phyloP scores from a whole-genome alignment of 1,140 invertebrate genomes.

The Dreissena rostriformis region DNA sequence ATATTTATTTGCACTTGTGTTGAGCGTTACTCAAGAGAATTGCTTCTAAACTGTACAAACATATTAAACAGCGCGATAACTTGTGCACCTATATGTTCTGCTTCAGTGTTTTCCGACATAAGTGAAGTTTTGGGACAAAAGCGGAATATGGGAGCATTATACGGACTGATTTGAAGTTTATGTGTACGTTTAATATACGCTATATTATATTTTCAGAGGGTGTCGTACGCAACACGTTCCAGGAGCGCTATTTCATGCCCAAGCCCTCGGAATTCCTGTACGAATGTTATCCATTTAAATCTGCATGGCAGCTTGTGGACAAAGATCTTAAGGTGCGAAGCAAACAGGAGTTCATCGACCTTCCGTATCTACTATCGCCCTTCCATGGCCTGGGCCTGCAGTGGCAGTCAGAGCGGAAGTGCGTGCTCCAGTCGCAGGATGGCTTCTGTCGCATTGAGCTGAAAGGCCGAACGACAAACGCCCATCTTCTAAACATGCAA shows the following conservation, averaged over 20 bases:
- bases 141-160: too few relatives aligned
- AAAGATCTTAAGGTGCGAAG: slow-evolving; percentile 3
- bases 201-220: slow-evolving; percentile 22
- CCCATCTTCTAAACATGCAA: slow-evolving; percentile 40
- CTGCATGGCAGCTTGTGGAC: slow-evolving; percentile 56
- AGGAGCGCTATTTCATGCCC: slow-evolving; percentile 61
- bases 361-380: slow-evolving; percentile 55
- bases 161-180: too few relatives aligned
- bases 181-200: too few relatives aligned
- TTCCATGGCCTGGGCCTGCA: slow-evolving; percentile 59
- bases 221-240: slow-evolving; percentile 50
- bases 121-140: too few relatives aligned
- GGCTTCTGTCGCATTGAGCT: slow-evolving; percentile 48
- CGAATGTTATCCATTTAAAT: slow-evolving; percentile 49
- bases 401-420: slow-evolving; percentile 32
- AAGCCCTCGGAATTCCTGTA: slow-evolving; percentile 60
- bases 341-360: slow-evolving; percentile 38
- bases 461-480: slow-evolving; percentile 45
- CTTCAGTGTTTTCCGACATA: too few relatives aligned
- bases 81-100: too few relatives aligned
- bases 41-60: too few relatives aligned
- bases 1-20: too few relatives aligned
- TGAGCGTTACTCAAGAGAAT: too few relatives aligned
- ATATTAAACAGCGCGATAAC: too few relatives aligned
- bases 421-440: slow-evolving; percentile 23